Conservation (phyloP, 2,113 vertebrate species). For the Phaethon lepturus region DNA sequence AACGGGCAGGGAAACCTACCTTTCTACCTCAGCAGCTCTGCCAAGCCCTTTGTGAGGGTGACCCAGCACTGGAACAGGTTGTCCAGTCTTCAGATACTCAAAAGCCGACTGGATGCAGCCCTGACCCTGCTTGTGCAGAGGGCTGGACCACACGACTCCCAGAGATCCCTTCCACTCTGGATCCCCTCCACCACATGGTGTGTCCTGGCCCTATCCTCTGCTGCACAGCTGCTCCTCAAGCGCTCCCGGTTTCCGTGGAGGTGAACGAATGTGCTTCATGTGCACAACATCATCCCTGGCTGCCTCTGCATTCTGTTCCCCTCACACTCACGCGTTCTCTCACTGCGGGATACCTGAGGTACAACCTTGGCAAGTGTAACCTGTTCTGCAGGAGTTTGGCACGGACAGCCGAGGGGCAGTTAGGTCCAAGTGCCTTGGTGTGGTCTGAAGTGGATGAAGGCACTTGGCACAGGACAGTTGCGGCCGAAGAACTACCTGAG, state of each 20-base stretch:
- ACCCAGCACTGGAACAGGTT: not conserved
- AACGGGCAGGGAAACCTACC: not conserved
- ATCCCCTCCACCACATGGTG: not conserved
- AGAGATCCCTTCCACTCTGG: not conserved
- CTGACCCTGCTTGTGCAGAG: not conserved
- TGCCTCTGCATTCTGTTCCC: too few relatives aligned
- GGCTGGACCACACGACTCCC: not conserved
- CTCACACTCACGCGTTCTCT: too few relatives aligned
- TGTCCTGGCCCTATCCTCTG: not conserved
- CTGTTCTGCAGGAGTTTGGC: too few relatives aligned
- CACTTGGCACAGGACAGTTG: accelerated
- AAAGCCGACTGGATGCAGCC: not conserved
- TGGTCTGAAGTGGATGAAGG: not conserved
- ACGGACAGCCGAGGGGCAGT: accelerated
- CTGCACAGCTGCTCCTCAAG: not conserved
- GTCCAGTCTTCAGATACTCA: not conserved
- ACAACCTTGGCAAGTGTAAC: not conserved
- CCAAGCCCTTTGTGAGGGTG: not conserved
- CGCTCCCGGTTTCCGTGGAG: not conserved
- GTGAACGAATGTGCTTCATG: accelerated
- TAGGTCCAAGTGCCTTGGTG: not conserved
- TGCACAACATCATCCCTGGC: accelerated
- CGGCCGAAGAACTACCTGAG: not conserved
- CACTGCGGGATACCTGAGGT: not conserved
- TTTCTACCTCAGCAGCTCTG: not conserved